Base-by-base conservation (phyloP, 2,797 vertebrate genomes). In the Schizothorax lantsangensis region DNA sequence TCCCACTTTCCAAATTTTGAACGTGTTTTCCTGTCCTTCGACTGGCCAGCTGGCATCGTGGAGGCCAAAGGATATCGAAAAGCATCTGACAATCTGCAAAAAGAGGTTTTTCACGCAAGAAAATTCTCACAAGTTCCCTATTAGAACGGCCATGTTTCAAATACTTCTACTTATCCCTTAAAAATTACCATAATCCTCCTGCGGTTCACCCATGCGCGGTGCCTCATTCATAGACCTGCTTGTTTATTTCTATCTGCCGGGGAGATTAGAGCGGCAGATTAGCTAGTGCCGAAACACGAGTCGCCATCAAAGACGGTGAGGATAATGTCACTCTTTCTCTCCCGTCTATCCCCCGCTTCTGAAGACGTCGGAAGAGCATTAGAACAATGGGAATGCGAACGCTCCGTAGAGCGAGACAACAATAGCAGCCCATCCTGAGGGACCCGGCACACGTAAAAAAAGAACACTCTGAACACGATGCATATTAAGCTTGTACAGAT, bases 221-320 rank as follows among this genome's bases (percentile, higher is more conserved):
- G 74, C 93, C 93, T 95, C 93, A 93, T 94, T 94, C 93, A 88
- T 91, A 93, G 93, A 93, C 92, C 93, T 92, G 91, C 93, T 95
- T 95, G 95, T 95, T 96, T 96, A 96, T 96, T 96, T 95, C 95
- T 95, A 94, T 96, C 93, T 93, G 90, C 94, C 93, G 92, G 93
- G 93, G 92, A 95, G 96, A 96, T 96, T 96, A 96, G 94, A 92
- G 91, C 84, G 88, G 91, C 91, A 95, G 95, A 96, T 96, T 96
- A 96, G 93, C 94, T 90, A 91, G 92, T 91, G 86, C 91, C 92
- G 93, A 93, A 93, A 93, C 95, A 94, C 90, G 93, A 95, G 94
- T 94, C 94, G 91, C 89, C 93, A 95, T 96, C 95, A 95, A 95
- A 95, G 95, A 93, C 79, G 89, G 79, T 17, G 88, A 91, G 95